A percentile compares a stretch with the other conserved stretches of the same genome.
Conservation (phyloP, 2,888 invertebrate genomes). For the Clostera curtula region DNA sequence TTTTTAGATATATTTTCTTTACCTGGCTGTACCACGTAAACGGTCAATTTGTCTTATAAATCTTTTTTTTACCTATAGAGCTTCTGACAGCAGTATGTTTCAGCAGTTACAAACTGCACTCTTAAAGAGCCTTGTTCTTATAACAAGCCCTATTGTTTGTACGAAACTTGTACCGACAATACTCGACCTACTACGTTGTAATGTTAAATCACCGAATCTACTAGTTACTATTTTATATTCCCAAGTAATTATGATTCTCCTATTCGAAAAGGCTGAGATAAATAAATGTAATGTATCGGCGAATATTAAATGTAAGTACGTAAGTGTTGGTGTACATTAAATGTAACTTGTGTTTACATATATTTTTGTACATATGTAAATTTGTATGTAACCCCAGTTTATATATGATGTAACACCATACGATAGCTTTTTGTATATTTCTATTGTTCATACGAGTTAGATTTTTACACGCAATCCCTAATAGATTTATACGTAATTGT, state of each 20-base stretch:
- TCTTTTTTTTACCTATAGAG: no score
- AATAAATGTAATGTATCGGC: constrained; percentile 63
- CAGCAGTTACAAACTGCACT: no score
- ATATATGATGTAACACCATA: constrained; percentile 53
- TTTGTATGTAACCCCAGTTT: constrained; percentile 29
- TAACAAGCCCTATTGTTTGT: no score
- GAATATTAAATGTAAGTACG: constrained; percentile 43
- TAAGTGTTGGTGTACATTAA: constrained; percentile 38
- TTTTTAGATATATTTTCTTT: no score
- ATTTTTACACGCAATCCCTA: constrained; percentile 59
- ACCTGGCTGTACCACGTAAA: no score
- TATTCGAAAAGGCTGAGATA: constrained; percentile 73
- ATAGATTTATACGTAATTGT: constrained; percentile 48
- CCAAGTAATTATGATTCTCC: constrained; percentile 67
- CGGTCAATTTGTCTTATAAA: no score
- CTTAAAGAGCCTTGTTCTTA: no score
- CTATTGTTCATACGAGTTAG: constrained; percentile 55
- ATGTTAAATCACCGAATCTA: constrained; percentile 62
- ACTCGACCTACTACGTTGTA: constrained; percentile 33
- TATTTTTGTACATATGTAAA: no score
- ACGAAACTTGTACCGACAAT: constrained; percentile 7
- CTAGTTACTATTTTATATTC: constrained; percentile 69
- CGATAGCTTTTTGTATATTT: constrained; percentile 69
- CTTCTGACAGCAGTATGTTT: no score
- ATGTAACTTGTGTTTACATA: constrained; percentile 27